Conservation (phyloP, 2,888 invertebrate genomes). For the Cryptocephalus primarius region DNA sequence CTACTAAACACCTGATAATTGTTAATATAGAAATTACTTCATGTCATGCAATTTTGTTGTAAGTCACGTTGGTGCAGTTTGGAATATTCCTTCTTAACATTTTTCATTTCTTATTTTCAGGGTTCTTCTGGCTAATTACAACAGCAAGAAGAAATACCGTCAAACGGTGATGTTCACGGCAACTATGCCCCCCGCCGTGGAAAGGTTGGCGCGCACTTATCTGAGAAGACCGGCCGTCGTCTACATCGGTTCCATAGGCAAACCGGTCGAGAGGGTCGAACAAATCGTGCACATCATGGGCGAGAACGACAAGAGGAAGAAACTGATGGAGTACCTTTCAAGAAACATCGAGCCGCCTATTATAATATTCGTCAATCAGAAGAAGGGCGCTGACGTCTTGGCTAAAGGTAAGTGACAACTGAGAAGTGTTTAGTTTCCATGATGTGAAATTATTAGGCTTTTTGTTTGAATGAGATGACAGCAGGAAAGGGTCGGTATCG, state of each 20-base stretch:
- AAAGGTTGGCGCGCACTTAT: slow-evolving; percentile 89
- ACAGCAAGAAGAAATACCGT: slow-evolving; percentile 91
- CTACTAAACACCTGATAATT: no score
- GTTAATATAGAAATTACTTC: no score
- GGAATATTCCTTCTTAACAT: no score
- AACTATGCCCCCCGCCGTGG: slow-evolving; percentile 98
- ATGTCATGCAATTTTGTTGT: no score
- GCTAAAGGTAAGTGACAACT: slow-evolving; percentile 58
- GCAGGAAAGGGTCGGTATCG: no score
- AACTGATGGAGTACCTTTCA: slow-evolving; percentile 85
- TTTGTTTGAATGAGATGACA: no score
- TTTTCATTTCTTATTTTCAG: slow-evolving; percentile 2
- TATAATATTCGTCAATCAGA: slow-evolving; percentile 99
- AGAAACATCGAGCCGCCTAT: slow-evolving; percentile 92
- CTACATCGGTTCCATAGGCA: slow-evolving; percentile 86
- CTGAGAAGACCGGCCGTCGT: slow-evolving; percentile 93
- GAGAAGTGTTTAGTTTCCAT: no score
- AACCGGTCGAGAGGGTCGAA: slow-evolving; percentile 95
- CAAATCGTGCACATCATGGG: slow-evolving; percentile 94
- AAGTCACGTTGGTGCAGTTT: no score
- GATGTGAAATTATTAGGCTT: no score
- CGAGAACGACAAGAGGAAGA: slow-evolving; percentile 93
- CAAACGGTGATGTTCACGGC: slow-evolving; percentile 99
- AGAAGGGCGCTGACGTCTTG: slow-evolving; percentile 91
- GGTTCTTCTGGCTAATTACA: slow-evolving; percentile 82